Evolutionary conservation across 2,888 invertebrate species (phyloP).

Genomic region (Agrochola macilenta): DNA sequence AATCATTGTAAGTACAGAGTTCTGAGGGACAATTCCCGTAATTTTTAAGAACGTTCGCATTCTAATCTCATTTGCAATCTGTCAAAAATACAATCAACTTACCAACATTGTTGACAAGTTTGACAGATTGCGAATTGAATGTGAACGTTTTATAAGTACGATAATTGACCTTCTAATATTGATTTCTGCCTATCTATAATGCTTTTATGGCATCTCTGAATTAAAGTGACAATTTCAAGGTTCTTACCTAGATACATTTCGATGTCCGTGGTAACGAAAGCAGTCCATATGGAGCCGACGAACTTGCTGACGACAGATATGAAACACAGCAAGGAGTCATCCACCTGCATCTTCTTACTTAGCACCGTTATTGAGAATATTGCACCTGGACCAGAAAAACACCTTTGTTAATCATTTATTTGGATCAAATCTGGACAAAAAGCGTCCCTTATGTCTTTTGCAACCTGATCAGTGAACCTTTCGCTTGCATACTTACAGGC

Average conservation of each 20-base stretch:
- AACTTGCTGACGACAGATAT: constrained; percentile 85
- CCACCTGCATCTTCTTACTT: constrained; percentile 82
- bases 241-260: constrained; percentile 86
- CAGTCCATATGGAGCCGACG: constrained; percentile 85
- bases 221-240: no score
- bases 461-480: neutral
- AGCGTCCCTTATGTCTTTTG: neutral
- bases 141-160: no score
- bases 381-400: constrained; percentile 76
- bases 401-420: neutral
- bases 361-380: constrained; percentile 86
- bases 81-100: no score
- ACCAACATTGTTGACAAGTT: no score
- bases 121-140: no score
- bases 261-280: constrained; percentile 82
- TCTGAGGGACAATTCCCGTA: no score
- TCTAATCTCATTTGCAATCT: no score
- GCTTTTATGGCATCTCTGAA: no score
- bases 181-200: no score
- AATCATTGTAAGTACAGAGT: no score
- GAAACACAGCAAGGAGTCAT: constrained; percentile 84
- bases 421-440: neutral
- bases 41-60: no score
- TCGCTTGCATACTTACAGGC: neutral
- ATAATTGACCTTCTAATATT: no score